Conservation (phyloP, 2,888 invertebrate genomes). For the Lepetodrilus schrolli region DNA sequence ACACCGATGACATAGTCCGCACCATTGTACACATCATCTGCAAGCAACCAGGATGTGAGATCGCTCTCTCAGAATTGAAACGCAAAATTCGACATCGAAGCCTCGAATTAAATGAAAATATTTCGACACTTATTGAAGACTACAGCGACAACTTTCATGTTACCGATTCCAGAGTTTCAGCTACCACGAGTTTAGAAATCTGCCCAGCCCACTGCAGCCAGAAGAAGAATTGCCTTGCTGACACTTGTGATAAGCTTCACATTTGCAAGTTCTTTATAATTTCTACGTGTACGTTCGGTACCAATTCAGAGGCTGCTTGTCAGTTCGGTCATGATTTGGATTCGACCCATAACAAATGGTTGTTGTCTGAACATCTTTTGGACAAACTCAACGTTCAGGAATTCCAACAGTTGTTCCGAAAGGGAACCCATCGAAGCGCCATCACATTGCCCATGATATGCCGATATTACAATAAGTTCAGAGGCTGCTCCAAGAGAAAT, state of each 20-base stretch:
- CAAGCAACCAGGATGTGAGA: neutral
- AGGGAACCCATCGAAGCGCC: neutral
- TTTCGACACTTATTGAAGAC: neutral
- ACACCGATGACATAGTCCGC: neutral
- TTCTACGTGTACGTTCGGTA: neutral
- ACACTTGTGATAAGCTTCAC: conserved; percentile 2
- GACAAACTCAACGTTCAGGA: neutral
- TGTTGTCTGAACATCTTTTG: neutral
- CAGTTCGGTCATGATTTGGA: conserved; percentile 10
- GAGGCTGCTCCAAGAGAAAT: neutral
- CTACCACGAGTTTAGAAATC: neutral
- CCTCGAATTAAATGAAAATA: neutral
- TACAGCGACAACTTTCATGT: neutral
- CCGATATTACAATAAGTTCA: neutral
- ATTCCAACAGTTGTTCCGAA: neutral
- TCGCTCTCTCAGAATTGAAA: neutral
- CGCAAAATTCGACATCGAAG: neutral
- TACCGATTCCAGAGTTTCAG: neutral
- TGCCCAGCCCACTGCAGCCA: neutral
- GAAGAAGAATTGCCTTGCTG: neutral
- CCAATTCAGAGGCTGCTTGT: neutral
- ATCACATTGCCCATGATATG: neutral
- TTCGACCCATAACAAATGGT: neutral
- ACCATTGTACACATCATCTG: neutral
- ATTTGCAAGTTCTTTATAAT: conserved; percentile 2